These are phyloP conservation scores for Tokudaia tokunoshimensis DNA, from an alignment of 2,797 vertebrate genomes.

Conservation along the genomic window DNA sequence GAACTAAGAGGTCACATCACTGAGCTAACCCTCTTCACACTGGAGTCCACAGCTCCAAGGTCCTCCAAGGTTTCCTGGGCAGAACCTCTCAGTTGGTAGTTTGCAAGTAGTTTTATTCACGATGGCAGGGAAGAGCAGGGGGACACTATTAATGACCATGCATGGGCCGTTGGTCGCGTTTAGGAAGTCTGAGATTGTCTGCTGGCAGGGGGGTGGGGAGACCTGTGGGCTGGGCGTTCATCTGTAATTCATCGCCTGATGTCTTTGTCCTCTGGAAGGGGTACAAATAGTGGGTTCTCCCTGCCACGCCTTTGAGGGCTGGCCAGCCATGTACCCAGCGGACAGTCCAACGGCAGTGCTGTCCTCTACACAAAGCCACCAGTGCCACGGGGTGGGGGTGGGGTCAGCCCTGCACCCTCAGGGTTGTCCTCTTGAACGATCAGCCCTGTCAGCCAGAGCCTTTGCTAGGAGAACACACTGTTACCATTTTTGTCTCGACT, in stretches of 20 bases:
- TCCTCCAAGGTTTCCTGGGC: background rate
- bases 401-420: background rate
- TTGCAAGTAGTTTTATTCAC: background rate
- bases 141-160: background rate
- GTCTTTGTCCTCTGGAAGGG: constrained; percentile 1
- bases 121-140: background rate
- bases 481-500: background rate
- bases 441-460: background rate
- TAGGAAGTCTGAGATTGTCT: constrained; percentile 13
- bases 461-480: background rate
- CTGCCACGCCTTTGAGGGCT: background rate
- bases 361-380: background rate
- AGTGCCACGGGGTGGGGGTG: background rate
- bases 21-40: background rate
- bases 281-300: background rate
- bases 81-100: accelerated
- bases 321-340: background rate
- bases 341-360: background rate
- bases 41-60: background rate
- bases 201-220: constrained; percentile 21
- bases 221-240: background rate
- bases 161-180: background rate
- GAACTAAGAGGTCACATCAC: background rate
- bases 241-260: background rate
- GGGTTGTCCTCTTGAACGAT: background rate